Evolutionary conservation across 2,797 vertebrate species (phyloP), one percentile per base, ranked within the genome.

Genomic region (Sylvilagus floridanus): DNA sequence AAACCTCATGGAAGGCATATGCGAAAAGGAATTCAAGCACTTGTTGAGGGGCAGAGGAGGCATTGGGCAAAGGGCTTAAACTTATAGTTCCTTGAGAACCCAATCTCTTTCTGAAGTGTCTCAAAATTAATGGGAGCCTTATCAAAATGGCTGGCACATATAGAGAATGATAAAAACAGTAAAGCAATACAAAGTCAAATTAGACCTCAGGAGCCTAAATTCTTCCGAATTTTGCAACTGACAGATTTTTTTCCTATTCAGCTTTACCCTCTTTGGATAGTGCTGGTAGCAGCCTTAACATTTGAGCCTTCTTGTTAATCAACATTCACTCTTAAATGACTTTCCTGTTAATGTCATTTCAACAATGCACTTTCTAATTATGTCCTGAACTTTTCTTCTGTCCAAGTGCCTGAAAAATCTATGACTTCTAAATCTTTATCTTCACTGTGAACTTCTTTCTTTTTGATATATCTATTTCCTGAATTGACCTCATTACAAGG

Each of bases 71-170:
- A 63, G 28, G 14, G 30, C 13, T 82, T 71, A 10, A 86, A 57
- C 28, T 93, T 71, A 60, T 52, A 72, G 4, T 42, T 22, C 62
- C 19, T 16, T 68, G 37, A 69, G 26, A 32, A 16, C 4, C 21
- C 10, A 37, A n/a, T 77, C 11, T 91, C 22, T 77, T 75, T 83
- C 62, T 60, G 17, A 95, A 78, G 32, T 22, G 6, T 62, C 63
- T 95, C 17, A 91, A 96, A 95, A 85, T 89, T 63, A 91, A 32
- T 83, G 12, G 77, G 42, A 32, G 47, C 7, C 37, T 62, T 47
- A 28, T 13, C 13, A 69, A 5, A 35, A 66, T 35, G 60, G 8
- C 7, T 60, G 24, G 9, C 32, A 60, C 68, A 32, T 17, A 85
- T 7, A 84, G 3, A 88, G 9, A 83, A 22, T 60, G 17, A 60